Percentiles rank a stretch among this genome's conserved stretches.
These are phyloP conservation scores for Corythaeola cristata DNA, from an alignment of 2,113 vertebrate genomes.

Conservation along the genomic window DNA sequence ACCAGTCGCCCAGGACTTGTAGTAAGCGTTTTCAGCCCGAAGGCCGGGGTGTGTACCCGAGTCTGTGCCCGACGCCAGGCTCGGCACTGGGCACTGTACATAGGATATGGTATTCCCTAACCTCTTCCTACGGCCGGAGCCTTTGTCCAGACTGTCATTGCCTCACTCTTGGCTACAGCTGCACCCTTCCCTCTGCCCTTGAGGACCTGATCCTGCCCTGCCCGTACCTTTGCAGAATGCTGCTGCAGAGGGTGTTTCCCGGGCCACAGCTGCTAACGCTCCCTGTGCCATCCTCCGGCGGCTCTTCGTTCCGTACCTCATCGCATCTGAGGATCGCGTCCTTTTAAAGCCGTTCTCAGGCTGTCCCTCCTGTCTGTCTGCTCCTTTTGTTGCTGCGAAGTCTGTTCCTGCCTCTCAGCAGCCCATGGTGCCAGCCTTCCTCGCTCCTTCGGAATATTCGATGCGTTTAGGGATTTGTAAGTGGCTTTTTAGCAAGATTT, in stretches of 20 bases:
- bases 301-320: background rate
- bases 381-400: background rate
- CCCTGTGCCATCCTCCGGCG: background rate
- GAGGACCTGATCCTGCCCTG: background rate
- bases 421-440: background rate
- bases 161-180: background rate
- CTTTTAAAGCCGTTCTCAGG: background rate
- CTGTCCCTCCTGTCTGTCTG: background rate
- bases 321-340: accelerated
- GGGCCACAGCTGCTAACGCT: background rate
- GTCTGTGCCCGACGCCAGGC: background rate
- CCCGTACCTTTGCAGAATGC: background rate
- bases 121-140: background rate
- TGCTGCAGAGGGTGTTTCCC: background rate
- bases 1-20: background rate
- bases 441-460: background rate
- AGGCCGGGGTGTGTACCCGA: background rate
- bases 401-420: background rate
- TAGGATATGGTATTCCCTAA: background rate
- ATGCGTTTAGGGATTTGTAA: background rate
- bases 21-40: background rate
- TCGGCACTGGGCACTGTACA: accelerated
- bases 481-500: background rate
- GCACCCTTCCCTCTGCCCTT: background rate
- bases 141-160: background rate